Percentiles rank a stretch among this genome's conserved stretches.
phyloP scores from a whole-genome alignment of 2,888 invertebrate species.

The Eumerus sabulonum region DNA sequence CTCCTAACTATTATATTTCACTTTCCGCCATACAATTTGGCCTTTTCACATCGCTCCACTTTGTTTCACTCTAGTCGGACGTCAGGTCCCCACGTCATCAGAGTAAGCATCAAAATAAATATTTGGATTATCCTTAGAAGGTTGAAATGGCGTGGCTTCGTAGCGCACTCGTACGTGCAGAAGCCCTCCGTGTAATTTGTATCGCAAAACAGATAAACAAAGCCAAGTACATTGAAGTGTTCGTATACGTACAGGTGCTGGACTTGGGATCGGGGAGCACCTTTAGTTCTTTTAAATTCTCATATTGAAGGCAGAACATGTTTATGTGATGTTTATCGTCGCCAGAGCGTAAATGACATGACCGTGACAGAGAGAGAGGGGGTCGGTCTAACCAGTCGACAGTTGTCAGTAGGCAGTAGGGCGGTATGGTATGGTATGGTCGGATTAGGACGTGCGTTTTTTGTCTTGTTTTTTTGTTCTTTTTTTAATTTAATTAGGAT shows the following conservation, averaged over 20 bases:
- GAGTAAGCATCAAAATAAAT: slow-evolving; percentile 35
- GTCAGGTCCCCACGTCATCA: slow-evolving; percentile 9
- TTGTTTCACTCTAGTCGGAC: slow-evolving; percentile 2
- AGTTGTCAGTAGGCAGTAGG: no score
- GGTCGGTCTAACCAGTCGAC: no score
- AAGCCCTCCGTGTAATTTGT: slow-evolving; percentile 28
- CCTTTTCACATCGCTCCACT: slow-evolving; percentile 11
- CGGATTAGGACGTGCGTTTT: slow-evolving; percentile 1
- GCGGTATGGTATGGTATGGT: background rate
- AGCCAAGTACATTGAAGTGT: background rate
- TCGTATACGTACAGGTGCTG: background rate
- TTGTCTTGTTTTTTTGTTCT: slow-evolving; percentile 1
- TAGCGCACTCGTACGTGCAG: slow-evolving; percentile 25
- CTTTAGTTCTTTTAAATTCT: slow-evolving; percentile 25
- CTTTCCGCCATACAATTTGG: background rate
- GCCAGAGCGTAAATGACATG: slow-evolving; percentile 41
- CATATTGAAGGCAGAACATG: slow-evolving; percentile 49
- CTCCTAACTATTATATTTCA: slow-evolving; percentile 1
- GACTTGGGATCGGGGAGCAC: background rate
- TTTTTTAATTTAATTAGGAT: slow-evolving; percentile 50
- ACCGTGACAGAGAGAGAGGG: background rate
- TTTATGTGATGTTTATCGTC: slow-evolving; percentile 50
- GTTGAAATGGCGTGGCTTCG: background rate
- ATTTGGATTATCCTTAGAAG: slow-evolving; percentile 31
- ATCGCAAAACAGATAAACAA: slow-evolving; percentile 22